Percentiles rank a stretch among this genome's conserved stretches.
Evolutionary conservation across 2,113 vertebrate species (phyloP).

Genomic region (Galemys pyrenaicus): DNA sequence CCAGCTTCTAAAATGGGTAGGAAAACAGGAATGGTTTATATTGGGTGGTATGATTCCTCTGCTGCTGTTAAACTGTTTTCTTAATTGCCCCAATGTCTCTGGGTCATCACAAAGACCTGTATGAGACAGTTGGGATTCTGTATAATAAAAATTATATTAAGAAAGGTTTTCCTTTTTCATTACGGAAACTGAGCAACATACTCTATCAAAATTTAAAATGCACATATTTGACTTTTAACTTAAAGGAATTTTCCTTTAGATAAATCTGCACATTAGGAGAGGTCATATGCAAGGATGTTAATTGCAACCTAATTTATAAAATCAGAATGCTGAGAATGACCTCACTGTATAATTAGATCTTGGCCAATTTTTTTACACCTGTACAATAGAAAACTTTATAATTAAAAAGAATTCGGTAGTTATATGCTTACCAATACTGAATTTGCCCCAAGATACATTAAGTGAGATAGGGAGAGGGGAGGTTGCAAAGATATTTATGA

Average conservation of each 20-base stretch:
- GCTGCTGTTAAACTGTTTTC: not conserved
- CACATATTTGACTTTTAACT: not conserved
- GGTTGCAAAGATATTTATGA: not conserved
- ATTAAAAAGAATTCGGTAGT: not conserved
- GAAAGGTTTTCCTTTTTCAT: not conserved
- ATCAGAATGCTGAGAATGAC: not conserved
- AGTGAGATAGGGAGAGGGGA: not conserved
- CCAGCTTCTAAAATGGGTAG: not conserved
- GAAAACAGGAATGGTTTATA: not conserved
- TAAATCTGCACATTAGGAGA: not conserved
- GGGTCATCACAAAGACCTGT: not conserved
- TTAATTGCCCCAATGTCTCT: not conserved
- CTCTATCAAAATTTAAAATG: not conserved
- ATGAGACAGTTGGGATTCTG: not conserved
- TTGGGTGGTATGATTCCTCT: not conserved
- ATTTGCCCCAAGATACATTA: not conserved
- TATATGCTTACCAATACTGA: not conserved
- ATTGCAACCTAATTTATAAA: not conserved
- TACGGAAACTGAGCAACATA: not conserved
- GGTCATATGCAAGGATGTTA: not conserved
- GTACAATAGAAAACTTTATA: not conserved
- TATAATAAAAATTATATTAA: not conserved
- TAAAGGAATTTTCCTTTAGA: conserved; percentile 3
- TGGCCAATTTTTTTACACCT: not conserved
- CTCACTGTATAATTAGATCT: not conserved